Percentiles rank a stretch among this genome's conserved stretches.
Evolutionary conservation across 2,797 vertebrate species (phyloP).

Genomic region (Bothrops alternatus): DNA sequence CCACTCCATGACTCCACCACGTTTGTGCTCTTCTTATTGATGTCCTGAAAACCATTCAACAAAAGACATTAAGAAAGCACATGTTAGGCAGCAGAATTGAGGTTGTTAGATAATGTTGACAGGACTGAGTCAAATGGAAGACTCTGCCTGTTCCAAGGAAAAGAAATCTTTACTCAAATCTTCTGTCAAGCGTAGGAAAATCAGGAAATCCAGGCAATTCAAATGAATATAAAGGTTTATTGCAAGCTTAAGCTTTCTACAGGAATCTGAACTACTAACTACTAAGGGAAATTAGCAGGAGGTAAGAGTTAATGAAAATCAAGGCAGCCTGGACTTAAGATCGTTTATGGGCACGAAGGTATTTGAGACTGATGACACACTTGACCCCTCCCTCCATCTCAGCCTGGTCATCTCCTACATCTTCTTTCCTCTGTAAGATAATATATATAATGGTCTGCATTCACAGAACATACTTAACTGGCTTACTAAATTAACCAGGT

Average conservation of each 20-base stretch:
- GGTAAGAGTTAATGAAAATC: too few species aligned
- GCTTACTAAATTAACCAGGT: too few species aligned
- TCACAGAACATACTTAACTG: too few species aligned
- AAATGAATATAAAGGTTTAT: background rate
- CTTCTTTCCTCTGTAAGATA: too few species aligned
- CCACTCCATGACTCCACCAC: slow-evolving; percentile 95
- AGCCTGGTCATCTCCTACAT: too few species aligned
- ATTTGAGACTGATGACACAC: too few species aligned
- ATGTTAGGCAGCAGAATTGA: background rate
- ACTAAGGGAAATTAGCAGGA: too few species aligned
- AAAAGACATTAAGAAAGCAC: background rate
- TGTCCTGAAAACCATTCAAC: slow-evolving; percentile 75
- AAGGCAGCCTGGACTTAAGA: too few species aligned
- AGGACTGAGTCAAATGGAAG: background rate
- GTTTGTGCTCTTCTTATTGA: slow-evolving; percentile 90
- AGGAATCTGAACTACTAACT: background rate
- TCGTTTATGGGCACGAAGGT: too few species aligned
- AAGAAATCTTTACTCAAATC: background rate
- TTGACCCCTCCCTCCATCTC: too few species aligned
- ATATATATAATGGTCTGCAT: too few species aligned
- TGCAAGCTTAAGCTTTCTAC: background rate
- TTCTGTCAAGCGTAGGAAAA: background rate
- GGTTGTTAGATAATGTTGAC: background rate
- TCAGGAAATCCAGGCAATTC: background rate
- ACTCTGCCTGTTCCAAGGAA: background rate